These are phyloP conservation scores for Tuta absoluta DNA, from an alignment of 2,888 invertebrate genomes.

Conservation along the genomic window DNA sequence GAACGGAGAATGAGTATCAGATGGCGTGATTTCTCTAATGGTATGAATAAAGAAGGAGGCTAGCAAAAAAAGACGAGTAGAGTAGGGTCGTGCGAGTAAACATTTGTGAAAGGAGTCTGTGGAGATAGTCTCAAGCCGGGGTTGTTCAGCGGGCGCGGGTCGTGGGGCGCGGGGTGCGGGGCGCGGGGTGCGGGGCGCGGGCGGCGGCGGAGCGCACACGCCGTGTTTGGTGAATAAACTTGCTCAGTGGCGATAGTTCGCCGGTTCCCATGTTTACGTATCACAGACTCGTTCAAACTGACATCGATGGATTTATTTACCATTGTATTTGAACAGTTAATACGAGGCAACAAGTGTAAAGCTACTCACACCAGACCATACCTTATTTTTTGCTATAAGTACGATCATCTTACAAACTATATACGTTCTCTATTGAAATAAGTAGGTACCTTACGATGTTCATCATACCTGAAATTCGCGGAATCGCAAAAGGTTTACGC, in stretches of 20 bases:
- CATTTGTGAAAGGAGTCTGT: constrained; percentile 59
- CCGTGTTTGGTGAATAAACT: constrained; percentile 70
- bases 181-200: constrained; percentile 37
- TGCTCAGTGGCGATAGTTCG: constrained; percentile 59
- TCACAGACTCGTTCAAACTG: constrained; percentile 55
- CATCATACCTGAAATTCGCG: constrained; percentile 21
- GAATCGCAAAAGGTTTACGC: constrained; percentile 19
- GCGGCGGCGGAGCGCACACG: constrained; percentile 39
- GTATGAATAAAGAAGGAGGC: constrained; percentile 32
- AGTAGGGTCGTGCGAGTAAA: constrained; percentile 61
- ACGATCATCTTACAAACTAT: too few species aligned
- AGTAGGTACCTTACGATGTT: not conserved
- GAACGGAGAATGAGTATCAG: constrained; percentile 35
- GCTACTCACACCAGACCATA: not conserved
- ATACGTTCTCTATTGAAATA: not conserved
- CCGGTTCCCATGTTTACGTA: constrained; percentile 63
- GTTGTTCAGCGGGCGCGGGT: constrained; percentile 31
- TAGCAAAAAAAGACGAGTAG: constrained; percentile 52
- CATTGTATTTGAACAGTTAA: constrained; percentile 35
- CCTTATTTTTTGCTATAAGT: not conserved
- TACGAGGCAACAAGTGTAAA: constrained; percentile 3
- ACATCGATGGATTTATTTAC: constrained; percentile 57
- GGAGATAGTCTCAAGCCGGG: constrained; percentile 16
- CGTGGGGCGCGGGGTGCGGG: constrained; percentile 37
- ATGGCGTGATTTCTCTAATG: constrained; percentile 31